Base-by-base conservation (phyloP, 2,888 invertebrate species). In the Philopedon plagiatum region DNA sequence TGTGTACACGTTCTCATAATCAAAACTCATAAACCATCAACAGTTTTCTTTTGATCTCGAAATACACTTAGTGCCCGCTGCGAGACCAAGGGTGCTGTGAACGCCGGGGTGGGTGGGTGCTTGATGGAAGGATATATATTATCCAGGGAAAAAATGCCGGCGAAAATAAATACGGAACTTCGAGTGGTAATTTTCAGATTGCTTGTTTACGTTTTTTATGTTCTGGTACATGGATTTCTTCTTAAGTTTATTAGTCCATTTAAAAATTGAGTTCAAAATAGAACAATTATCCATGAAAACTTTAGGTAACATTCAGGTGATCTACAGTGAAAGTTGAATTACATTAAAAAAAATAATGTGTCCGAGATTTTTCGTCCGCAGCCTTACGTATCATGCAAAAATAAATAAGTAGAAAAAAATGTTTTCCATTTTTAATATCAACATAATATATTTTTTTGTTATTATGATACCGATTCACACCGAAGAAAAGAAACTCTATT, bases 21-120 rank as follows among this genome's bases (percentile, higher is more conserved):
- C 57, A 66, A 63, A 72, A 57, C 69, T 64, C 73, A 69, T 73
- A 73, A 73, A 73, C 54, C 65, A 64, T 73, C 64, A 61, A 32
- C 51, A 51, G 54, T 77, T 77, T 74, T 76, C 79, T 81, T 85
- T 85, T 85, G 85, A 85, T 85, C 85, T 83, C 82, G 79, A 85
- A 85, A 85, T 80, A 84, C 85, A 85, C 85, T 85, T 84, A 85
- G 81, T 83, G 81, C 85, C 85, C 80, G 85, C 85, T 84, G 85
- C 67, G 84, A 78, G 39, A 34, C 44, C 13, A 13, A 29, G 21
- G 67, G 34, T 58, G 60, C 21, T 60, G 8, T 23, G 7, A 26
- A 54, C 19, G 49, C 29, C 49, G 51, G 63, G 37, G 67, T 51
- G 21, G 68, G 63, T 9, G 39, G 54, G 62, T 49, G 54, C 62